phyloP scores from a whole-genome alignment of 2,113 vertebrate genomes.

The Lates calcarifer region DNA sequence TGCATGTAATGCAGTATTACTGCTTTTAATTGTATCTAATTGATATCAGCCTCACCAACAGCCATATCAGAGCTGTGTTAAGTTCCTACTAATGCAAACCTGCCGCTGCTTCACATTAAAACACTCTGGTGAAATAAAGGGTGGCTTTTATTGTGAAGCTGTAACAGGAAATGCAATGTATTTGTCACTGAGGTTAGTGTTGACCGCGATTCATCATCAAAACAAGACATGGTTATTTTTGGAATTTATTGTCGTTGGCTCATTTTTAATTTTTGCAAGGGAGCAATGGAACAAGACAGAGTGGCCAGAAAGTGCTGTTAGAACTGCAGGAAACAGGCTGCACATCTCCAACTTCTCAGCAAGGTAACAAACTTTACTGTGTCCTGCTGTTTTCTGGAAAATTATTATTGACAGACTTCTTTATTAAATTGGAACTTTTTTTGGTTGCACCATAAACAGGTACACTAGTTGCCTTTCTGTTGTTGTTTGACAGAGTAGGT shows the following conservation, averaged over 20 bases:
- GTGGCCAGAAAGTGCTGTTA: not conserved
- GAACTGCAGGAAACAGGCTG: not conserved
- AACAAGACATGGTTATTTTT: not conserved
- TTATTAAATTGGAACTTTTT: not conserved
- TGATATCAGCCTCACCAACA: not conserved
- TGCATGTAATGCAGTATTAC: not conserved
- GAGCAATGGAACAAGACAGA: not conserved
- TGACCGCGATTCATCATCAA: not conserved
- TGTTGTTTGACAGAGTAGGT: constrained; percentile 9
- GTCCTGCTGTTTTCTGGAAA: not conserved
- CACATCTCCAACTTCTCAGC: not conserved
- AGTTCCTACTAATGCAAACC: constrained; percentile 9
- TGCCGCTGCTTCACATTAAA: not conserved
- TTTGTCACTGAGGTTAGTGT: not conserved
- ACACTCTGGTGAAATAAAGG: not conserved
- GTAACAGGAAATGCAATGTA: not conserved
- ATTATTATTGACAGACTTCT: constrained; percentile 18
- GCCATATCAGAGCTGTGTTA: not conserved
- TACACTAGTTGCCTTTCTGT: constrained; percentile 5
- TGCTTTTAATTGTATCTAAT: constrained; percentile 7
- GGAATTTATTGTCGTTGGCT: not conserved
- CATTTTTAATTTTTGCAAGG: not conserved
- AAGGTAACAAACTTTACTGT: not conserved
- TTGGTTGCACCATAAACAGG: not conserved
- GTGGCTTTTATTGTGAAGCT: constrained; percentile 6